Evolutionary conservation across 2,888 invertebrate species (phyloP).

Genomic region (Pyrgus malvae): DNA sequence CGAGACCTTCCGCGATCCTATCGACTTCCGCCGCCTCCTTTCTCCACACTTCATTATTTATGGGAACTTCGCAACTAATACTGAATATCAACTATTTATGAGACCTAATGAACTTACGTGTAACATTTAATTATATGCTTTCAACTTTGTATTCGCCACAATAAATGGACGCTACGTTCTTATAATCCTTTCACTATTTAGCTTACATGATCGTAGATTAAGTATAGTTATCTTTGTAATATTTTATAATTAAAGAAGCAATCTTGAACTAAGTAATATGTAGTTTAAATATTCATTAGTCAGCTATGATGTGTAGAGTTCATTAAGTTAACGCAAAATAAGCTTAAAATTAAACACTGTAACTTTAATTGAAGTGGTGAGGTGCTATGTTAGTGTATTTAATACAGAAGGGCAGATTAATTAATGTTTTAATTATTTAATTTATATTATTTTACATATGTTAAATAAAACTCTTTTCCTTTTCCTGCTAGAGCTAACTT

Average conservation of each 20-base stretch:
- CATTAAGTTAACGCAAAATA: too few species aligned
- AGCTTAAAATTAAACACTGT: background rate
- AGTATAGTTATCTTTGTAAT: background rate
- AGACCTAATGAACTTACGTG: constrained; percentile 22
- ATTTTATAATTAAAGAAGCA: constrained; percentile 13
- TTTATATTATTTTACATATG: too few species aligned
- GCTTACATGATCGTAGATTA: constrained; percentile 2
- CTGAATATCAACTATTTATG: constrained; percentile 21
- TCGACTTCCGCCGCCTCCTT: constrained; percentile 27
- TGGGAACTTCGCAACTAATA: constrained; percentile 26
- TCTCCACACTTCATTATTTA: constrained; percentile 25
- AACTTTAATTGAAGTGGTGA: background rate
- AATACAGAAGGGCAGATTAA: too few species aligned
- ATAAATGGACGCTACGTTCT: background rate
- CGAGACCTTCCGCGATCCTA: constrained; percentile 17
- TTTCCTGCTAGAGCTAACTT: too few species aligned
- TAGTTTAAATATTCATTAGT: too few species aligned
- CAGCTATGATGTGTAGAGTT: too few species aligned
- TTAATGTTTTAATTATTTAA: too few species aligned
- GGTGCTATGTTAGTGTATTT: too few species aligned
- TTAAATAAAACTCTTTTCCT: too few species aligned
- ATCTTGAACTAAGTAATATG: background rate
- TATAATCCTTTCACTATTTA: too few species aligned
- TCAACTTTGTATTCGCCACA: constrained; percentile 2
- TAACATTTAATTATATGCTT: constrained; percentile 3